These are phyloP conservation scores for Parelbella ahira DNA, from an alignment of 2,888 invertebrate genomes.

Conservation along the genomic window DNA sequence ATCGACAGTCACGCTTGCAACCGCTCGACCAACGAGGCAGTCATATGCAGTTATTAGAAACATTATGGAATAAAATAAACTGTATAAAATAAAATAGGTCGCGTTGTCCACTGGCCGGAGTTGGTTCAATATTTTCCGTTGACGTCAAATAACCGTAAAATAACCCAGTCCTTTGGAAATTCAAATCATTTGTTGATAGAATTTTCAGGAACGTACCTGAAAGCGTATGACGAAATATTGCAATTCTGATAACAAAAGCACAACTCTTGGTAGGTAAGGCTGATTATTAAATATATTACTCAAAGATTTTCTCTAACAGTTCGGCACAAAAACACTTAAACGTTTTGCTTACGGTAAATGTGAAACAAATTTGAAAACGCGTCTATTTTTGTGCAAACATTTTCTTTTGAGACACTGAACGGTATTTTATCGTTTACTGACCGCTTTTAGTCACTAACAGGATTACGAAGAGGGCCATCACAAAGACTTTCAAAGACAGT, in stretches of 20 bases:
- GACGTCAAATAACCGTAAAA: slow-evolving; percentile 52
- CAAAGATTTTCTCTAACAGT: too few relatives aligned
- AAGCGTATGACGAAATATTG: not conserved
- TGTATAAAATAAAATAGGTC: slow-evolving; percentile 4
- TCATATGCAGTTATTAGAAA: too few relatives aligned
- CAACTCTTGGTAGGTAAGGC: too few relatives aligned
- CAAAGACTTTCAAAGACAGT: slow-evolving; percentile 39
- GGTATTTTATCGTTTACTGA: slow-evolving; percentile 31
- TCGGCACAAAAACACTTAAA: too few relatives aligned
- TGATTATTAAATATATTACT: too few relatives aligned
- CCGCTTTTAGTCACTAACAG: slow-evolving; percentile 40
- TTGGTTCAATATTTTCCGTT: slow-evolving; percentile 30
- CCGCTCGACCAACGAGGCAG: too few relatives aligned
- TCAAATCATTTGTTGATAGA: slow-evolving; percentile 43
- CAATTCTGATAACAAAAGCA: too few relatives aligned
- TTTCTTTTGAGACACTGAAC: slow-evolving; percentile 14
- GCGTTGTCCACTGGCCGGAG: slow-evolving; percentile 28
- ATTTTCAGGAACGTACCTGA: slow-evolving; percentile 28
- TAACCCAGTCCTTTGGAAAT: slow-evolving; percentile 47
- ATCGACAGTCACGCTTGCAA: too few relatives aligned
- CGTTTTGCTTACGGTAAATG: too few relatives aligned
- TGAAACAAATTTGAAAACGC: too few relatives aligned
- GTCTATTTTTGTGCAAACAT: too few relatives aligned
- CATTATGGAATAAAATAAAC: not conserved
- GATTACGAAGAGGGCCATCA: slow-evolving; percentile 35